Evolutionary conservation across 2,113 vertebrate genomes (phyloP).

Genomic region (Nesoenas mayeri): DNA sequence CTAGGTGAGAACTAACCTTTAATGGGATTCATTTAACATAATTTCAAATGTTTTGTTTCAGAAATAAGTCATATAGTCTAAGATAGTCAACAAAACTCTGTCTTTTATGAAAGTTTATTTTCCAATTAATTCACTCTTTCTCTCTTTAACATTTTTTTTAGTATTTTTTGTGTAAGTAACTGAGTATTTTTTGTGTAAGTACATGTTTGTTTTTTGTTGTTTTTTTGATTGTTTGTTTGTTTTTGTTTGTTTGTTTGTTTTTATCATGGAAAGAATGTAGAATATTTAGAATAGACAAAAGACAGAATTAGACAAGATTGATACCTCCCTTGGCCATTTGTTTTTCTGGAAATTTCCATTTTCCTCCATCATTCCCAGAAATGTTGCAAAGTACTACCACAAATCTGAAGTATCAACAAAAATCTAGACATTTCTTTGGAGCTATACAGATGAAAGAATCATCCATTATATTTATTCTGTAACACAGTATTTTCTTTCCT

Average conservation of each 20-base stretch:
- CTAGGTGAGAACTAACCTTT: not conserved
- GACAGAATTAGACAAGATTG: not conserved
- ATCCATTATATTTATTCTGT: not conserved
- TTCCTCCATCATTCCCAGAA: not conserved
- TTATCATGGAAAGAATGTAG: not conserved
- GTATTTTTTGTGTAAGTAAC: not conserved
- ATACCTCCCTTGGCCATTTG: not conserved
- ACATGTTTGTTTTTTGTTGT: not conserved
- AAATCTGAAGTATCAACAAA: not conserved
- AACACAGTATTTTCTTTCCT: not conserved
- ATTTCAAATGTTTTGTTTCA: not conserved
- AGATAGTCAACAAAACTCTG: not conserved
- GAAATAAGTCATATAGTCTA: not conserved
- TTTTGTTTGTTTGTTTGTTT: not conserved
- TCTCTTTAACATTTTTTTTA: not conserved
- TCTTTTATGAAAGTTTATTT: not conserved
- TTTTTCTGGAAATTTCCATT: not conserved
- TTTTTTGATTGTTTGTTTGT: too few species aligned
- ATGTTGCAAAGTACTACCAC: not conserved
- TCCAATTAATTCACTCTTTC: not conserved
- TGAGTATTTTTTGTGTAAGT: not conserved
- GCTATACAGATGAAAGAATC: not conserved
- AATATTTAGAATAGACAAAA: not conserved
- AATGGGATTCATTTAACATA: not conserved
- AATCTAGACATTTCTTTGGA: not conserved